phyloP scores from a whole-genome alignment of 2,797 vertebrate genomes.

The Falco novaeseelandiae region DNA sequence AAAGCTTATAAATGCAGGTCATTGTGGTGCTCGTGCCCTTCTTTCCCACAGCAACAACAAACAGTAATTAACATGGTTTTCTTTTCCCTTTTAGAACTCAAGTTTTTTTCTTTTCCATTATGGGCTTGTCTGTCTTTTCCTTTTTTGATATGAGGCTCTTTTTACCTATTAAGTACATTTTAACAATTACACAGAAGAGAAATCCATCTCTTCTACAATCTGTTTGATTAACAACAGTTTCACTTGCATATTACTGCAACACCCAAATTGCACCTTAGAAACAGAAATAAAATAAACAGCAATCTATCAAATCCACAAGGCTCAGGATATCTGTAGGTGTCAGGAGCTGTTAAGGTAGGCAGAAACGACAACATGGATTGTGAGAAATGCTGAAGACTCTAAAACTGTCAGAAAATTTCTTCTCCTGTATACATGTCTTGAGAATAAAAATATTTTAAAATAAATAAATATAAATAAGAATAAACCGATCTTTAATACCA shows the following conservation, averaged over 20 bases:
- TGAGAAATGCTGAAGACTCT: background rate
- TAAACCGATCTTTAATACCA: background rate
- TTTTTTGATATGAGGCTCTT: background rate
- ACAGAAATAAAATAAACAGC: background rate
- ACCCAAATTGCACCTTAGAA: background rate
- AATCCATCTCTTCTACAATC: background rate
- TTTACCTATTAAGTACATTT: background rate
- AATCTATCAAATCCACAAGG: background rate
- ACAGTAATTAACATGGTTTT: background rate
- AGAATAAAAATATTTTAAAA: background rate
- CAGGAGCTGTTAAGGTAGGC: background rate
- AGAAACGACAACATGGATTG: background rate
- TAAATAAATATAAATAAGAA: background rate
- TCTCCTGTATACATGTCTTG: background rate
- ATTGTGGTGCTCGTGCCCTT: background rate
- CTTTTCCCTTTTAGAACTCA: background rate
- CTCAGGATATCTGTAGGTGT: background rate
- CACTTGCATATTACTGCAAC: background rate
- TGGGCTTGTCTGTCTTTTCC: background rate
- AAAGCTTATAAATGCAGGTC: constrained; percentile 6
- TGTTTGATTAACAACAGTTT: background rate
- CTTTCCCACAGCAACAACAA: background rate
- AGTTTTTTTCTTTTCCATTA: background rate
- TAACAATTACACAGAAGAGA: background rate
- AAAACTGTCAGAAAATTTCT: background rate